A percentile compares a stretch with the other conserved stretches of the same genome.
phyloP scores from a whole-genome alignment of 2,797 vertebrate genomes.

The Hemibagrus guttatus region DNA sequence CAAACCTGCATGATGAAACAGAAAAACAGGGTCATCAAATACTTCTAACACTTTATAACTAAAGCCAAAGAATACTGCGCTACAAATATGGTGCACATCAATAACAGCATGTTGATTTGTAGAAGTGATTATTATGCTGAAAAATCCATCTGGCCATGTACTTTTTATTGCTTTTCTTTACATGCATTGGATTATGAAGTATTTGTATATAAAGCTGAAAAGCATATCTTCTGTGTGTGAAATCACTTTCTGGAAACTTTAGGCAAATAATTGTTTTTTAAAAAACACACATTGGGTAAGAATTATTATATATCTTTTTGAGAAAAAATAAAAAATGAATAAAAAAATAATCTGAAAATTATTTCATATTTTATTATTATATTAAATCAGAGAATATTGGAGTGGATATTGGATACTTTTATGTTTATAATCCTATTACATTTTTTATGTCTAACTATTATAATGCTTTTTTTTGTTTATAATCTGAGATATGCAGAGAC shows the following conservation, averaged over 20 bases:
- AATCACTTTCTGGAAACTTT: not conserved
- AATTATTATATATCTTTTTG: not conserved
- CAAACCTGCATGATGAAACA: constrained; percentile 75
- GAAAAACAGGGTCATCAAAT: not conserved
- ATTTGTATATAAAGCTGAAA: not conserved
- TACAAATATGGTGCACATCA: not conserved
- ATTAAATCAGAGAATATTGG: not conserved
- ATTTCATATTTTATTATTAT: not conserved
- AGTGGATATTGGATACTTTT: not conserved
- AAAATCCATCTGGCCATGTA: not conserved
- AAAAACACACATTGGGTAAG: not conserved
- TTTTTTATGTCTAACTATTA: not conserved
- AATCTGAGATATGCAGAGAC: not conserved
- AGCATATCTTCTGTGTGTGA: not conserved
- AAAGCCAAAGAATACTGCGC: not conserved
- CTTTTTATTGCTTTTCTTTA: not conserved
- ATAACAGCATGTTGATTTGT: not conserved
- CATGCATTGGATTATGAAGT: not conserved
- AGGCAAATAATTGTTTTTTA: not conserved
- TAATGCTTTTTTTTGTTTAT: not conserved
- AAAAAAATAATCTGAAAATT: not conserved
- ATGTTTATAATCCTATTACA: not conserved
- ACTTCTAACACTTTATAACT: not conserved
- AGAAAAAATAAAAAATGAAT: not conserved
- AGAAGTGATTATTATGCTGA: not conserved